Percentiles rank a stretch among this genome's conserved stretches.
Conservation (phyloP, 2,888 invertebrate species). For the Tuta absoluta region DNA sequence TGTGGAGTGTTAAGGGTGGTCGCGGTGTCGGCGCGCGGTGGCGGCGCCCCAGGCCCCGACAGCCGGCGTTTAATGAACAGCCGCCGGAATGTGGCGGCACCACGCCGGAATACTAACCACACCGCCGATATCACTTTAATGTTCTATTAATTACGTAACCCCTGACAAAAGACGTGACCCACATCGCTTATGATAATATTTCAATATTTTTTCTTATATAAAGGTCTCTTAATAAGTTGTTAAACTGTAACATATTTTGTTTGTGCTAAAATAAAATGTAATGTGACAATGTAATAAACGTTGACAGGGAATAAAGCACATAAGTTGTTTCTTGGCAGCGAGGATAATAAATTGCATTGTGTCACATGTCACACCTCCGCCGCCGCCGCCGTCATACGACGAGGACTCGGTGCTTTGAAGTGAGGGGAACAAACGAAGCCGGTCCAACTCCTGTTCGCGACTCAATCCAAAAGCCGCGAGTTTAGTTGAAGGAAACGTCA, state of each 20-base stretch:
- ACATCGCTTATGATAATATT: constrained; percentile 15
- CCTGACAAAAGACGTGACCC: constrained; percentile 18
- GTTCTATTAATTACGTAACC: constrained; percentile 20
- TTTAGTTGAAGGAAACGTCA: too few relatives aligned
- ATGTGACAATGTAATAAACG: constrained; percentile 10
- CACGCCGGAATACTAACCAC: constrained; percentile 15
- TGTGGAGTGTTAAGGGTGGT: neutral
- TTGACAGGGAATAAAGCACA: constrained; percentile 3
- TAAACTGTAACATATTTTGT: too few relatives aligned
- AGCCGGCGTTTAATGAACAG: constrained; percentile 1
- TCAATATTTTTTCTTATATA: neutral
- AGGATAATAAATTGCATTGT: constrained; percentile 22
- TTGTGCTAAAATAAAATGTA: too few relatives aligned
- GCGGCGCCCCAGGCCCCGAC: neutral
- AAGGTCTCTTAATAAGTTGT: neutral
- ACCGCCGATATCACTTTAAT: constrained; percentile 22
- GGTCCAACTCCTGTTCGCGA: neutral
- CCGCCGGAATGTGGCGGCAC: constrained; percentile 14
- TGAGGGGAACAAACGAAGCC: neutral
- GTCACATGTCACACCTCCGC: neutral
- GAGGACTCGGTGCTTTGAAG: neutral
- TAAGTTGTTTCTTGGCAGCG: neutral
- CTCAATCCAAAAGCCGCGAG: too few relatives aligned
- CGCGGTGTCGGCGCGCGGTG: neutral
- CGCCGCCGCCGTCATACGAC: neutral